Conservation (phyloP, 2,113 vertebrate species). For the Perca fluviatilis region DNA sequence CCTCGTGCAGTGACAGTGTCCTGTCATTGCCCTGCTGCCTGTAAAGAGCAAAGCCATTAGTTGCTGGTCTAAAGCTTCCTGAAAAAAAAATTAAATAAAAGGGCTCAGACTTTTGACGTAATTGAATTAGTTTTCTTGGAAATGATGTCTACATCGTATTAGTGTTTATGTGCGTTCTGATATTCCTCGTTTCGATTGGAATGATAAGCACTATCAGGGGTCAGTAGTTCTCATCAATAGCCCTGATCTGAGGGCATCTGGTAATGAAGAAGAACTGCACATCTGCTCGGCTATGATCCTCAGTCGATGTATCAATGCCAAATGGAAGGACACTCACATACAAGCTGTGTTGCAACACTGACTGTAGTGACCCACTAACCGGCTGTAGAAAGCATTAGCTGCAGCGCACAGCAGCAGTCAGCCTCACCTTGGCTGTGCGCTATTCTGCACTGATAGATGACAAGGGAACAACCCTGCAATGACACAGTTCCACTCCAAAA, state of each 20-base stretch:
- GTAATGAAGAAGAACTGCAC: constrained; percentile 15
- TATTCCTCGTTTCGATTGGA: background rate
- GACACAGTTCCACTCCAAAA: constrained; percentile 21
- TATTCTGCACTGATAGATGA: constrained; percentile 54
- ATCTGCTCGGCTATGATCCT: constrained; percentile 35
- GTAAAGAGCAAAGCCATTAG: background rate
- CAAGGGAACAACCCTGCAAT: constrained; percentile 40
- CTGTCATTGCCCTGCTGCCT: background rate
- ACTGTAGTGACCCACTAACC: constrained; percentile 66
- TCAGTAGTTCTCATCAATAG: constrained; percentile 11
- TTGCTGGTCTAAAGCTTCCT: background rate
- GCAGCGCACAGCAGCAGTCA: constrained; percentile 41
- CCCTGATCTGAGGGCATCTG: constrained; percentile 8
- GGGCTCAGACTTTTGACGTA: background rate
- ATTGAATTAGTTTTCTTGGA: background rate
- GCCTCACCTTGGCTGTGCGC: constrained; percentile 50
- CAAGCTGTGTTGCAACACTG: constrained; percentile 35
- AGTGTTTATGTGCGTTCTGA: background rate
- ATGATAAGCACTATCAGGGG: background rate
- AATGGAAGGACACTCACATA: constrained; percentile 38
- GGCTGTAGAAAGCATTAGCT: constrained; percentile 25
- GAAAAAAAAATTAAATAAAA: no score
- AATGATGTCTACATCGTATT: background rate
- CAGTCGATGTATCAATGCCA: constrained; percentile 13
- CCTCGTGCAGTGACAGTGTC: constrained; percentile 10